Conservation (phyloP, 1,140 invertebrate genomes). For the Bicyclus anynana region DNA sequence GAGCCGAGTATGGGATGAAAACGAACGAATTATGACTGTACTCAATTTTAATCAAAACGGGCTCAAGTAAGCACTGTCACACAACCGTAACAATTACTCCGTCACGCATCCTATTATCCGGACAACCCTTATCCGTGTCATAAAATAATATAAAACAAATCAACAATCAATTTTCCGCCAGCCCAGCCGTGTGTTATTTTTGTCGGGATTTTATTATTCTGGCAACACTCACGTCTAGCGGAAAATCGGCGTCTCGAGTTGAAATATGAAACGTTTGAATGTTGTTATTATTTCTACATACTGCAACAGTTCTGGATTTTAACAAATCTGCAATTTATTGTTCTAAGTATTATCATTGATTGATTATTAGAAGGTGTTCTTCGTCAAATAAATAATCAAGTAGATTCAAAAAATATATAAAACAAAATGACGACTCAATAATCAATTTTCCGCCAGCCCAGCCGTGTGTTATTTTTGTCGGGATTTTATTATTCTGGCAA, state of each 20-base stretch:
- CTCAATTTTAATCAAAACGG: constrained; percentile 7
- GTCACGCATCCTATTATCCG: constrained; percentile 48
- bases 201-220: constrained; percentile 58
- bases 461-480: constrained; percentile 53
- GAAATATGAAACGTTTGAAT: too few relatives aligned
- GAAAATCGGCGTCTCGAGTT: constrained; percentile 9
- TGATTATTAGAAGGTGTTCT: too few relatives aligned
- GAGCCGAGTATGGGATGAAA: too few relatives aligned
- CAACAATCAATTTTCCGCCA: constrained; percentile 75
- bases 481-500: constrained; percentile 59
- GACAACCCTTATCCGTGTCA: constrained; percentile 39
- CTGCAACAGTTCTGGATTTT: too few relatives aligned
- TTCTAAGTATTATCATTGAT: too few relatives aligned
- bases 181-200: constrained; percentile 55
- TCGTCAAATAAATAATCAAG: too few relatives aligned
- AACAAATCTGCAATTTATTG: too few relatives aligned
- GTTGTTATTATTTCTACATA: too few relatives aligned
- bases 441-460: constrained; percentile 72
- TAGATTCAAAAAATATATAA: constrained; percentile 53
- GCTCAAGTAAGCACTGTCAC: constrained; percentile 12
- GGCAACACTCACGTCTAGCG: constrained; percentile 34
- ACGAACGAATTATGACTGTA: too few relatives aligned
- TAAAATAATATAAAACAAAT: constrained; percentile 63
- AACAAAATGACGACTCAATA: constrained; percentile 73
- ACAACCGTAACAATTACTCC: constrained; percentile 41